phyloP scores from a whole-genome alignment of 2,797 vertebrate genomes.

The Neosilurus hyrtlii region DNA sequence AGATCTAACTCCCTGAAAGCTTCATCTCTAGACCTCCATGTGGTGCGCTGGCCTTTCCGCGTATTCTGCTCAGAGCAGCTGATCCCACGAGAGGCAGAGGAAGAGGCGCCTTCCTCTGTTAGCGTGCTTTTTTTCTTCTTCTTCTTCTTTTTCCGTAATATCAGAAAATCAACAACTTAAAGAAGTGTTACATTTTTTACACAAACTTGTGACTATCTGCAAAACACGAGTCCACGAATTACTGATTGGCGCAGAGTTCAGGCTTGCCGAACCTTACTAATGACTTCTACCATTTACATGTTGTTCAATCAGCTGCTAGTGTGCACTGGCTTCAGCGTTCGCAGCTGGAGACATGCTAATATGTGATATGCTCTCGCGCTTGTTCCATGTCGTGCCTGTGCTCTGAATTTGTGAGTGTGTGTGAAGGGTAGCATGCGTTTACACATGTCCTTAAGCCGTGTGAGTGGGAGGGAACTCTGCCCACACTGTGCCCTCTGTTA shows the following conservation, averaged over 20 bases:
- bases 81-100: not conserved
- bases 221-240: not conserved
- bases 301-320: conserved; percentile 25
- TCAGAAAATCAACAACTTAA: not conserved
- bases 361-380: conserved; percentile 49
- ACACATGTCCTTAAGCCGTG: conserved; percentile 20
- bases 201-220: conserved; percentile 36
- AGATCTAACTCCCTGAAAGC: conserved; percentile 35
- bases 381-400: not conserved
- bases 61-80: not conserved
- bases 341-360: conserved; percentile 64
- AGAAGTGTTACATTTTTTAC: conserved; percentile 20
- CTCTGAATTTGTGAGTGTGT: not conserved
- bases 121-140: not conserved
- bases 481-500: conserved; percentile 55
- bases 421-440: conserved; percentile 10
- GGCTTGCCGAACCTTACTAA: not conserved
- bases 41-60: not conserved
- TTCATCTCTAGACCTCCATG: not conserved
- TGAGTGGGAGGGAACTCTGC: conserved; percentile 1
- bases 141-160: not conserved
- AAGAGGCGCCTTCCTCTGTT: not conserved
- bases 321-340: not conserved
- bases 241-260: not conserved
- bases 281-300: conserved; percentile 14